These are phyloP conservation scores for Hydrozoanthus tunicans DNA, from an alignment of 64 coral and sea anemone species.

Conservation along the genomic window DNA sequence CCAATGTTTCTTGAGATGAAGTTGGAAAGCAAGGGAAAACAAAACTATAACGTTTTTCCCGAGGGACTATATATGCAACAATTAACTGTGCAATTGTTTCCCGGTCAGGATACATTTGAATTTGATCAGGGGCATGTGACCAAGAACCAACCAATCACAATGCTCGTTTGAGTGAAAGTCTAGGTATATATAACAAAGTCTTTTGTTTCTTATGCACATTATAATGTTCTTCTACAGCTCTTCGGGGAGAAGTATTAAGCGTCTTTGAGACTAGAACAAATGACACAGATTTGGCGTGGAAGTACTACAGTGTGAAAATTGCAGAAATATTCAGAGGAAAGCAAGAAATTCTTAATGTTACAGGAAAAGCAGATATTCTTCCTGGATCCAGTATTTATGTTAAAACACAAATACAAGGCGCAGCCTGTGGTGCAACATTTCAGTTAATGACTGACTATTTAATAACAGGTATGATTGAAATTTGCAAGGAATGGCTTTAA, in stretches of 20 bases:
- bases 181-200: too few relatives aligned
- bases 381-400: slow-evolving; percentile 12
- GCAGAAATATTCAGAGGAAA: slow-evolving; percentile 32
- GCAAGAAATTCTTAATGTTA: slow-evolving; percentile 14
- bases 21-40: too few relatives aligned
- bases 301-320: slow-evolving; percentile 23
- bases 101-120: too few relatives aligned
- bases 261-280: slow-evolving; percentile 23
- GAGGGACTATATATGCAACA: too few relatives aligned
- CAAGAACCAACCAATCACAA: too few relatives aligned
- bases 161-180: too few relatives aligned
- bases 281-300: slow-evolving; percentile 5
- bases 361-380: slow-evolving; percentile 18
- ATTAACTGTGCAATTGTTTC: too few relatives aligned
- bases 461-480: slow-evolving; percentile 21
- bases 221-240: background rate
- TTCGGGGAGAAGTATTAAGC: slow-evolving; percentile 25
- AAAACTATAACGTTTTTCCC: too few relatives aligned
- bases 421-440: background rate
- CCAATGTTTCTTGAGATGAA: too few relatives aligned
- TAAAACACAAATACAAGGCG: background rate
- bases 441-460: slow-evolving; percentile 8
- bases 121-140: too few relatives aligned
- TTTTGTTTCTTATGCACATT: too few relatives aligned
- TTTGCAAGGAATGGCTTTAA: too few relatives aligned